Percentiles rank a stretch among this genome's conserved stretches.
Evolutionary conservation across 1,140 invertebrate genomes (phyloP).

Genomic region (Dufourea novaeangliae): DNA sequence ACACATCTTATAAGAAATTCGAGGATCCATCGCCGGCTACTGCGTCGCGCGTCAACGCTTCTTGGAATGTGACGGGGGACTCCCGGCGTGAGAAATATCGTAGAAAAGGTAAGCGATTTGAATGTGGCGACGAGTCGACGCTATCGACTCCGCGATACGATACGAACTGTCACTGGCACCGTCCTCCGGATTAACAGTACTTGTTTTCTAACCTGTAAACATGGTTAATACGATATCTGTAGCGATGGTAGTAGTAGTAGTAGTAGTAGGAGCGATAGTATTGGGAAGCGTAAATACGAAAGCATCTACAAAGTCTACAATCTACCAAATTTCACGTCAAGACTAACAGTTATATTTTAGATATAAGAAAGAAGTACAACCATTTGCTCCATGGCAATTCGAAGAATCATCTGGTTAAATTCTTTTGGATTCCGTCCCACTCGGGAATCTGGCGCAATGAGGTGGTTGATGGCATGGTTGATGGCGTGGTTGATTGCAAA

Average conservation of each 20-base stretch:
- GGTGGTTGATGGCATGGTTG: no score
- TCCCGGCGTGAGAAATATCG: constrained; percentile 45
- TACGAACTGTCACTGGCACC: constrained; percentile 7
- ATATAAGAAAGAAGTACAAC: no score
- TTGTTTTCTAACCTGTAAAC: constrained; percentile 31
- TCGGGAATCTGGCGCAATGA: no score
- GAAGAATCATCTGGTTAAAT: no score
- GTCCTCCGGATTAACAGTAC: background rate
- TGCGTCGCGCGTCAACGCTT: constrained; percentile 40
- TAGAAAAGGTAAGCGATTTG: constrained; percentile 57
- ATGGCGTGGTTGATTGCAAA: no score
- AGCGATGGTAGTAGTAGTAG: background rate
- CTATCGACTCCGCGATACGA: background rate
- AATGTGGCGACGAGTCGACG: background rate
- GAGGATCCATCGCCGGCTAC: constrained; percentile 41
- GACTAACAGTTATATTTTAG: no score
- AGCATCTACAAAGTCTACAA: background rate
- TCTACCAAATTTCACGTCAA: no score
- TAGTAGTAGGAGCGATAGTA: background rate
- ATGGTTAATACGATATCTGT: background rate
- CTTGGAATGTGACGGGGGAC: constrained; percentile 63
- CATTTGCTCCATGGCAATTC: no score
- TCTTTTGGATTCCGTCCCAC: no score
- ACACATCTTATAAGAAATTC: background rate
- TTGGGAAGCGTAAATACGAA: background rate